phyloP scores from a whole-genome alignment of 2,888 invertebrate species.

The Lithophane ornitopus region DNA sequence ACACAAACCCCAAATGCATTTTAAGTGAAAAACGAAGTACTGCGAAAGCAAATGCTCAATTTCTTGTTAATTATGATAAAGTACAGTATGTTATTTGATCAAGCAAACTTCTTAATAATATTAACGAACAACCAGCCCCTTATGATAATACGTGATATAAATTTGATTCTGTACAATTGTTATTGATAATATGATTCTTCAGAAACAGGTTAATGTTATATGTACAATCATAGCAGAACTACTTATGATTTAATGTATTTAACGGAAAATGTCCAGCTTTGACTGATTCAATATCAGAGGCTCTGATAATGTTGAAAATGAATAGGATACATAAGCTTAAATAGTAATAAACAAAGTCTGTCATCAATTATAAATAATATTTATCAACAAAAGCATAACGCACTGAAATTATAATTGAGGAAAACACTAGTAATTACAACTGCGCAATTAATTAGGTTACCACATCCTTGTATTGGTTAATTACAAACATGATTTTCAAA shows the following conservation, averaged over 20 bases:
- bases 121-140: constrained; percentile 25
- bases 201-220: constrained; percentile 19
- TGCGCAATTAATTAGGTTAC: constrained; percentile 36
- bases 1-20: constrained; percentile 44
- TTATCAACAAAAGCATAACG: constrained; percentile 3
- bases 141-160: neutral
- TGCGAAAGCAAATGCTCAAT: constrained; percentile 34
- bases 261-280: neutral
- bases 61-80: constrained; percentile 36
- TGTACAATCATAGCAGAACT: constrained; percentile 12
- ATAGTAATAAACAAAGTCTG: neutral
- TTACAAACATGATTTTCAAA: constrained; percentile 42
- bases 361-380: neutral
- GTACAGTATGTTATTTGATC: constrained; percentile 28
- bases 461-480: constrained; percentile 44
- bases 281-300: neutral
- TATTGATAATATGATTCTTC: neutral
- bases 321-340: neutral
- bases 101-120: constrained; percentile 30
- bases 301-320: neutral
- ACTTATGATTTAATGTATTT: neutral
- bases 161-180: constrained; percentile 30
- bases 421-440: constrained; percentile 25
- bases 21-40: constrained; percentile 16
- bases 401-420: constrained; percentile 31